These are phyloP conservation scores for Leptinotarsa juncta DNA, from an alignment of 2,888 invertebrate species.

Conservation along the genomic window DNA sequence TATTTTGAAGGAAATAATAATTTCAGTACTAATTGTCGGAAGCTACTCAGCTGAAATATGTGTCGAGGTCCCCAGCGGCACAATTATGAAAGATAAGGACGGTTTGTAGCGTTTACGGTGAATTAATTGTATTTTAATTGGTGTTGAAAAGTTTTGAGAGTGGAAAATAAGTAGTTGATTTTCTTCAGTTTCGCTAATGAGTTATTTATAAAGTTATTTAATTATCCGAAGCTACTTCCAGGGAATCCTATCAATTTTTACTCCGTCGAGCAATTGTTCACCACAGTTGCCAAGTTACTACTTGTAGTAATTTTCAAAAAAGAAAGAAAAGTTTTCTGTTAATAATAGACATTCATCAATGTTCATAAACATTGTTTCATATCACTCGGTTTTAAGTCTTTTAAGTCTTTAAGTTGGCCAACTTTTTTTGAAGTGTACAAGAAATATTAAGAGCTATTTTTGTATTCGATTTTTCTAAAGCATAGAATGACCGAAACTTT, in stretches of 20 bases:
- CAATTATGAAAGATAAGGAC: conserved; percentile 20
- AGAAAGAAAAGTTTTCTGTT: too few relatives aligned
- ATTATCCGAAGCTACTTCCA: neutral
- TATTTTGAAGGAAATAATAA: conserved; percentile 16
- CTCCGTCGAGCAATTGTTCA: neutral
- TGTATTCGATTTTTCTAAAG: too few relatives aligned
- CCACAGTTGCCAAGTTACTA: too few relatives aligned
- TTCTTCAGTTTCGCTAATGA: neutral
- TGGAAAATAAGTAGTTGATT: conserved; percentile 2
- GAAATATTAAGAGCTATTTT: too few relatives aligned
- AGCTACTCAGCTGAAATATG: conserved; percentile 16
- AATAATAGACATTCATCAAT: too few relatives aligned
- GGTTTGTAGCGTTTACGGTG: conserved; percentile 6
- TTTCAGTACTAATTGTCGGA: conserved; percentile 16
- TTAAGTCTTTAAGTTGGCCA: too few relatives aligned
- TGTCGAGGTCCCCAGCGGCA: conserved; percentile 15
- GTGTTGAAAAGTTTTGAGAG: conserved; percentile 12
- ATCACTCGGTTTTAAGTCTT: too few relatives aligned
- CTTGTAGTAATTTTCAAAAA: too few relatives aligned
- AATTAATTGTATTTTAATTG: conserved; percentile 19
- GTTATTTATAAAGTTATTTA: neutral
- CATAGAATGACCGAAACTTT: too few relatives aligned
- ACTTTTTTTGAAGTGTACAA: too few relatives aligned
- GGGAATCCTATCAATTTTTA: neutral
- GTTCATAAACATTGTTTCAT: too few relatives aligned